phyloP scores from a whole-genome alignment of 2,797 vertebrate species.

The Otolemur crassicaudatus region DNA sequence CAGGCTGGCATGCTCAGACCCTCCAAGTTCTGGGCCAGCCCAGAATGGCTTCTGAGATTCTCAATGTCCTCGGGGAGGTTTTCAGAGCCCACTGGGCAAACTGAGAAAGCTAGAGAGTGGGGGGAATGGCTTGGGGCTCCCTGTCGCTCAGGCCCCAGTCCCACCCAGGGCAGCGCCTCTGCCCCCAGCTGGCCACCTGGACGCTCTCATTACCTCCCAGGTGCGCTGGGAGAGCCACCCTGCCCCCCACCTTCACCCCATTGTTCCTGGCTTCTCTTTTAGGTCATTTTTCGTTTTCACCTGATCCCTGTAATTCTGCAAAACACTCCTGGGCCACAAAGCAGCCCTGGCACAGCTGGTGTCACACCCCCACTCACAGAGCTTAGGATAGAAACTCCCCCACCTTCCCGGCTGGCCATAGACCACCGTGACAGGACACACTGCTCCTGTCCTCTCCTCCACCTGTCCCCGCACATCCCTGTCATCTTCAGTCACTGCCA shows the following conservation, averaged over 20 bases:
- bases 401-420: neutral
- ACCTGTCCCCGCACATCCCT: fast-evolving
- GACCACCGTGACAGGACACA: fast-evolving
- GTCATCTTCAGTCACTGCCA: fast-evolving
- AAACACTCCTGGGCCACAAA: neutral
- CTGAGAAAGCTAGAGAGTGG: fast-evolving
- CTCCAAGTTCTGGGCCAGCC: neutral
- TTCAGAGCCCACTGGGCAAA: neutral
- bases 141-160: fast-evolving
- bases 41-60: neutral
- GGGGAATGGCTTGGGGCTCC: neutral
- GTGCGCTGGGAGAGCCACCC: neutral
- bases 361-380: fast-evolving
- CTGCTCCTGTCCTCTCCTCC: too few species aligned
- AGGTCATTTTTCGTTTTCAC: constrained; percentile 53
- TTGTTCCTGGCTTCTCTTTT: neutral
- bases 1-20: neutral
- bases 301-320: constrained; percentile 63
- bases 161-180: fast-evolving
- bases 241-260: neutral
- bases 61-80: neutral
- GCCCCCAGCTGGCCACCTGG: constrained; percentile 51
- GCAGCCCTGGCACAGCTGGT: neutral
- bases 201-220: neutral
- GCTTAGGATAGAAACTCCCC: neutral